phyloP scores from a whole-genome alignment of 2,888 invertebrate species.

The Leptopilina drosophilae region DNA sequence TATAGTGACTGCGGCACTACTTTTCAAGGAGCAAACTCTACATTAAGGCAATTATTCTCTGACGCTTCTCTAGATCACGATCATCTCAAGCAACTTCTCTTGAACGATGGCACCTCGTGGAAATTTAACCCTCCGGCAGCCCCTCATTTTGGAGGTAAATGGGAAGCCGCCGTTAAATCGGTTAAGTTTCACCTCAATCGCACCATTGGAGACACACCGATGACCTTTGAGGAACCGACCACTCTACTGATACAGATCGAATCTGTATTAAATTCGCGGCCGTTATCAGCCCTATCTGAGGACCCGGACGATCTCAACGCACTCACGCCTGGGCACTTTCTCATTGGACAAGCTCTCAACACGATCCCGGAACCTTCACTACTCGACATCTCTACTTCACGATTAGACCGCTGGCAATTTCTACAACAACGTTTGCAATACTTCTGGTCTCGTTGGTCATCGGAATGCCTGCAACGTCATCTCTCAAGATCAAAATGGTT shows the following conservation, averaged over 20 bases:
- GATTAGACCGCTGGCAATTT: constrained; percentile 51
- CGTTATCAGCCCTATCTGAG: constrained; percentile 56
- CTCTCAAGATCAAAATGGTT: constrained; percentile 43
- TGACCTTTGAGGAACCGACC: constrained; percentile 63
- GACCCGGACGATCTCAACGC: constrained; percentile 57
- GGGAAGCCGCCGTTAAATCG: constrained; percentile 64
- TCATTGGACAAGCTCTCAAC: constrained; percentile 56
- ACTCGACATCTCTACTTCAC: constrained; percentile 41
- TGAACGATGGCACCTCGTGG: constrained; percentile 54
- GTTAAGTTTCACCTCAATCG: constrained; percentile 63
- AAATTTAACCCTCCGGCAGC: constrained; percentile 46
- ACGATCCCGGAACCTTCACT: constrained; percentile 53
- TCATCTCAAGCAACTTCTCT: neutral
- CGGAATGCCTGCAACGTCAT: constrained; percentile 55
- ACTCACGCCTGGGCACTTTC: constrained; percentile 60
- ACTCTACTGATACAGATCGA: constrained; percentile 63
- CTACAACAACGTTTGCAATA: constrained; percentile 50
- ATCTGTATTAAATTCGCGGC: constrained; percentile 63
- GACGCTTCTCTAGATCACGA: neutral
- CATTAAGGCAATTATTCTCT: constrained; percentile 7
- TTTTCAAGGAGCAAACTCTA: constrained; percentile 38
- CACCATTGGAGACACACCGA: constrained; percentile 52
- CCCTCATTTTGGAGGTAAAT: constrained; percentile 65
- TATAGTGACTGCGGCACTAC: constrained; percentile 44
- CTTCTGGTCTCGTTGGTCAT: constrained; percentile 56